Conservation (phyloP, 2,797 vertebrate genomes). For the Phrynocephalus vlangalii region DNA sequence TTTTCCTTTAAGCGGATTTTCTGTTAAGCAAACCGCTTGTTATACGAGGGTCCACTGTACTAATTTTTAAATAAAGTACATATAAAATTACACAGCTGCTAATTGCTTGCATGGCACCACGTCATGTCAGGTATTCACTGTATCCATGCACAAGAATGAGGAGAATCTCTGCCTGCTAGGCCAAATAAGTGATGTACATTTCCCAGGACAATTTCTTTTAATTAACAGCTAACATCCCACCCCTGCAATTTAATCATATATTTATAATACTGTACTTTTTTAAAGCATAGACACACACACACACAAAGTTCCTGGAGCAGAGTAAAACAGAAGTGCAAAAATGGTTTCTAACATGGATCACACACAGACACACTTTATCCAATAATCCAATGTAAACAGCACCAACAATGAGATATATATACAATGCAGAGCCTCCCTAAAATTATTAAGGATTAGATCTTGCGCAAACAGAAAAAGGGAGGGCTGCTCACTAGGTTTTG, state of each 20-base stretch:
- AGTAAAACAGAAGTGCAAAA: neutral
- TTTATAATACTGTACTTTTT: neutral
- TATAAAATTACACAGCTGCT: neutral
- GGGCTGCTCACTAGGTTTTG: neutral
- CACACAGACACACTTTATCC: constrained; percentile 5
- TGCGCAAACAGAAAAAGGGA: neutral
- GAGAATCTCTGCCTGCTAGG: neutral
- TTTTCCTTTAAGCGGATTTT: no score
- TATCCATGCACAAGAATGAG: neutral
- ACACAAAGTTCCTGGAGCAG: neutral
- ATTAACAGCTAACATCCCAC: neutral
- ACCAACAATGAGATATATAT: constrained; percentile 31
- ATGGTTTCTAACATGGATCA: neutral
- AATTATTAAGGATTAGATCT: constrained; percentile 24
- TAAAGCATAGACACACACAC: neutral
- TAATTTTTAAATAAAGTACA: neutral
- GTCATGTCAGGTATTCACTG: neutral
- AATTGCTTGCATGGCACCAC: neutral
- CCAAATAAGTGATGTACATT: neutral
- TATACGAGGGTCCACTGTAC: no score
- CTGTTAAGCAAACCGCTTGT: no score
- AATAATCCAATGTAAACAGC: constrained; percentile 22
- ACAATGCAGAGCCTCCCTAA: constrained; percentile 22
- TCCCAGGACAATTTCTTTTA: neutral
- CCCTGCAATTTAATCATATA: neutral